Conservation (phyloP, 2,797 vertebrate genomes). For the Neosilurus hyrtlii region DNA sequence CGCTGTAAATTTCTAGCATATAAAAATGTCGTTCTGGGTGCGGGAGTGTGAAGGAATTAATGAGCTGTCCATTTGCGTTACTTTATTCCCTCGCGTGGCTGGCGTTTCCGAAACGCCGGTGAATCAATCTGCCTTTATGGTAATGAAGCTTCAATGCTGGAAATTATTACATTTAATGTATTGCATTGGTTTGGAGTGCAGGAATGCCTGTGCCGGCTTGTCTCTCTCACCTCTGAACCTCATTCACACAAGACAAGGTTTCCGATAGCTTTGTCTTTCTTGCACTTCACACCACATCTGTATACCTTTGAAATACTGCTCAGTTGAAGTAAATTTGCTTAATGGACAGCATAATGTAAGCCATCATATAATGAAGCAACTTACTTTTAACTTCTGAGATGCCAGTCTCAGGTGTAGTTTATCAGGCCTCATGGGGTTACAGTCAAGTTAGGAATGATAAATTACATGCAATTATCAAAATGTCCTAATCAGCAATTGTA, state of each 20-base stretch:
- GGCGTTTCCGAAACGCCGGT: conserved; percentile 63
- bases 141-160: conserved; percentile 66
- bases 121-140: conserved; percentile 73
- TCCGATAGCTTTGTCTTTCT: conserved; percentile 41
- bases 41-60: conserved; percentile 68
- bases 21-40: conserved; percentile 64
- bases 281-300: conserved; percentile 42
- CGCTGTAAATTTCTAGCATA: conserved; percentile 68
- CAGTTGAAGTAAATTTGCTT: conserved; percentile 31
- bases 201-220: conserved; percentile 39
- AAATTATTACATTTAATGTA: conserved; percentile 71
- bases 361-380: background rate
- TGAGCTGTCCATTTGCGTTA: conserved; percentile 72
- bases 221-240: conserved; percentile 22
- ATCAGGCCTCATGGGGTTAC: conserved; percentile 15
- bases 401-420: background rate
- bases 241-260: conserved; percentile 39
- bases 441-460: background rate
- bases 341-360: conserved; percentile 33
- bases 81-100: conserved; percentile 69
- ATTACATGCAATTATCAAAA: background rate
- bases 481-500: background rate
- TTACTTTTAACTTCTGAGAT: background rate
- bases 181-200: conserved; percentile 60
- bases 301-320: conserved; percentile 30